phyloP scores from a whole-genome alignment of 2,797 vertebrate species.

The Paedocypris micromegethes region DNA sequence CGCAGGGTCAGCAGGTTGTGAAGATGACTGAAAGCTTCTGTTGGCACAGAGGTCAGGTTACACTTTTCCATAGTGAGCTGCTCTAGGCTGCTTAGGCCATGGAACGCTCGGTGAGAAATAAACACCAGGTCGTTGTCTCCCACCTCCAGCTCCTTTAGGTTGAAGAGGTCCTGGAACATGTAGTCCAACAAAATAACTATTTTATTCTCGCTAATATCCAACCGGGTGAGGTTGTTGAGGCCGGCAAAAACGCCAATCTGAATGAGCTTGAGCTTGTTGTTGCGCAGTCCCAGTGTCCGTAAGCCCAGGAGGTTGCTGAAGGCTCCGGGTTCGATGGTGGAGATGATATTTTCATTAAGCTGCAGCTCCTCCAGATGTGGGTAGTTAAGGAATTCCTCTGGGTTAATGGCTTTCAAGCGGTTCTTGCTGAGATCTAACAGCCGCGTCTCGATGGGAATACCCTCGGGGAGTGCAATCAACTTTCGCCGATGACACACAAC shows the following conservation, averaged over 20 bases:
- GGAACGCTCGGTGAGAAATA: slow-evolving; percentile 92
- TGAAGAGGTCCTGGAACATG: slow-evolving; percentile 98
- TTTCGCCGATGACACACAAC: slow-evolving; percentile 91
- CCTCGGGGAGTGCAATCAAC: slow-evolving; percentile 84
- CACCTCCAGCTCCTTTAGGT: slow-evolving; percentile 93
- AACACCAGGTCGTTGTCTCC: slow-evolving; percentile 97
- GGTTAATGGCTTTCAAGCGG: slow-evolving; percentile 88
- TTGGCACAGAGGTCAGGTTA: slow-evolving; percentile 91
- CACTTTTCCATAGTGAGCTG: slow-evolving; percentile 91
- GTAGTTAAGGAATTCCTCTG: slow-evolving; percentile 93
- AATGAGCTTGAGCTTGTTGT: slow-evolving; percentile 95
- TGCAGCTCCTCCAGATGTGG: slow-evolving; percentile 94
- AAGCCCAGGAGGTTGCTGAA: slow-evolving; percentile 93
- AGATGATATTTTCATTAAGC: slow-evolving; percentile 92
- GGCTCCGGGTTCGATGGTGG: slow-evolving; percentile 91
- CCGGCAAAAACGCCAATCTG: slow-evolving; percentile 94
- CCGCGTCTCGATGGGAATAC: slow-evolving; percentile 91
- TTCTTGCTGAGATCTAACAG: slow-evolving; percentile 95
- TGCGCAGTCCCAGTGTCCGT: slow-evolving; percentile 88
- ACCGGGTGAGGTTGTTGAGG: slow-evolving; percentile 91
- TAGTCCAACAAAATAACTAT: slow-evolving; percentile 97
- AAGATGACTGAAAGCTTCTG: slow-evolving; percentile 92
- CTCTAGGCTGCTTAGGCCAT: slow-evolving; percentile 93
- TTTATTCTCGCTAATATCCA: slow-evolving; percentile 98
- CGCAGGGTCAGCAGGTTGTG: slow-evolving; percentile 86